A percentile compares a stretch with the other conserved stretches of the same genome.
Conservation (phyloP, 2,888 invertebrate genomes). For the Watsonalla binaria region DNA sequence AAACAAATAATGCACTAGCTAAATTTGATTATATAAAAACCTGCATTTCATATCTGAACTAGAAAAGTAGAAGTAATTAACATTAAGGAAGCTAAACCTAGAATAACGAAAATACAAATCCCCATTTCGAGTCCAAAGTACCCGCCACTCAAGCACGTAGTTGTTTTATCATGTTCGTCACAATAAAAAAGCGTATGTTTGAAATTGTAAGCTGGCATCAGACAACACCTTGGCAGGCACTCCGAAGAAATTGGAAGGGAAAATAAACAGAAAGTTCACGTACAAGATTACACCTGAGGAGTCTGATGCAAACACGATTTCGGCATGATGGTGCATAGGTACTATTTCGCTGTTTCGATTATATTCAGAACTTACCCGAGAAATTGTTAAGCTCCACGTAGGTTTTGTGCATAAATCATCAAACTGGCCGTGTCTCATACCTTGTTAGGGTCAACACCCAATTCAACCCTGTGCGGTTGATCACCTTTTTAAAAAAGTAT, state of each 20-base stretch:
- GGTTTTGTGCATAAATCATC: too few relatives aligned
- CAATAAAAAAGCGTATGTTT: conserved; percentile 33
- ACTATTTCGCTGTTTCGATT: background rate
- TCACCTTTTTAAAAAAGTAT: too few relatives aligned
- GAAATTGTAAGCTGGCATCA: conserved; percentile 54
- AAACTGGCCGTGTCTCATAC: too few relatives aligned
- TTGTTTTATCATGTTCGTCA: conserved; percentile 15
- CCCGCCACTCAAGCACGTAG: background rate
- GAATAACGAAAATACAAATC: background rate
- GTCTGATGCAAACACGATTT: conserved; percentile 60
- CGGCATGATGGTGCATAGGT: conserved; percentile 20
- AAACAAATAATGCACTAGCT: too few relatives aligned
- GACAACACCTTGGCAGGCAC: conserved; percentile 74
- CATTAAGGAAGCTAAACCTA: too few relatives aligned
- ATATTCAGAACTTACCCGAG: background rate
- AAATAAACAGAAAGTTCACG: conserved; percentile 73
- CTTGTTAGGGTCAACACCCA: too few relatives aligned
- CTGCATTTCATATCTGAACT: too few relatives aligned
- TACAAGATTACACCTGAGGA: conserved; percentile 65
- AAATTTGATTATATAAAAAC: too few relatives aligned
- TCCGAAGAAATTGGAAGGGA: conserved; percentile 72
- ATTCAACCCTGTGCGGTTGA: too few relatives aligned
- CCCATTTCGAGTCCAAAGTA: background rate
- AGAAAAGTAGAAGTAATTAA: too few relatives aligned
- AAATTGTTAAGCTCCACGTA: too few relatives aligned